Base-by-base conservation (phyloP, 2,888 invertebrate species). In the Tinea pellionella region DNA sequence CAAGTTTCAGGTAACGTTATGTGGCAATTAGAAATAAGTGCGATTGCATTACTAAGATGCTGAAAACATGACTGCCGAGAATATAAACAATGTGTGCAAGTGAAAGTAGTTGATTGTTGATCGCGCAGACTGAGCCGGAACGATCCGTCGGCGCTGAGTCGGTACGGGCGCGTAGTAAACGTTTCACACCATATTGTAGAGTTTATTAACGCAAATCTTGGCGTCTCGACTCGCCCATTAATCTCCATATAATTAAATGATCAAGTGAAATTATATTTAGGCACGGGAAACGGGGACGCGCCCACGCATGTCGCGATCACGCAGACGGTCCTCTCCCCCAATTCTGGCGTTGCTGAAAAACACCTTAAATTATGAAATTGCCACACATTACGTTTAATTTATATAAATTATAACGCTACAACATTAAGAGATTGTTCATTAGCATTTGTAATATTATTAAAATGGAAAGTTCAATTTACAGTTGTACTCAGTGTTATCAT, bases 221-320 rank as follows among this genome's bases (percentile, higher is more conserved):
- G 78, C 83, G 78, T 81, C 77, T 70, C 72, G 73, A 69, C 72
- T 73, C 70, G 73, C 72, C 77, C 77, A 85, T 86, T 85, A 81
- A 86, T 86, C 85, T 85, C 79, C 78, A 84, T 83, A 84, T 85
- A 86, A 85, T 85, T 82, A 86, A 83, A 86, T 83, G 84, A 85
- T 85, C 84, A 84, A 86, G 82, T 79, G 77, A 86, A 80, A 78
- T 78, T 86, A 85, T 84, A 84, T 86, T 83, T 86, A 85, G 84
- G 42, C 81, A 65, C 72, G 75, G 77, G 77, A 83, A 86, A 84
- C 72, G 80, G 74, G 85, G 81, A 75, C 83, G 79, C 70, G 72
- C 73, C 75, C 73, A 75, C 77, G 73, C 69, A 64, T 65, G 69
- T 69, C 71, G 66, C 72, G 69, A 29, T 18, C n/a, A 53, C 18